Evolutionary conservation across 2,113 vertebrate species (phyloP).

Genomic region (Equus quagga): DNA sequence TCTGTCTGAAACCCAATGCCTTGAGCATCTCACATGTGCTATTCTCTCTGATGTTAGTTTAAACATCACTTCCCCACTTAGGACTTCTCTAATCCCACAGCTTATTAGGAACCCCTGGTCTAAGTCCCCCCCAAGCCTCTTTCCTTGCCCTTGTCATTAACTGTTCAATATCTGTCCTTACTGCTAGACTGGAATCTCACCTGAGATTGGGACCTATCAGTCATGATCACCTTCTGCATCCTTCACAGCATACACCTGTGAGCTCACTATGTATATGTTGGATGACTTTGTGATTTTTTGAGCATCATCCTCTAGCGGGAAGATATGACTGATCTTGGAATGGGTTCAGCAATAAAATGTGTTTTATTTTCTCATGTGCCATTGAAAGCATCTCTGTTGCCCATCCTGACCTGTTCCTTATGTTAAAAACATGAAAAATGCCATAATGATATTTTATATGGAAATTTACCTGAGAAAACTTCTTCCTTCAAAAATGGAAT

Average conservation of each 20-base stretch:
- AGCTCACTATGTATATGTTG: neutral
- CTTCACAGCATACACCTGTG: neutral
- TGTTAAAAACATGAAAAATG: neutral
- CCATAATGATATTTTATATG: neutral
- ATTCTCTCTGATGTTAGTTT: neutral
- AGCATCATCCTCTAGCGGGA: neutral
- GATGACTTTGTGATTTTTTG: neutral
- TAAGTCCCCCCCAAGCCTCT: neutral
- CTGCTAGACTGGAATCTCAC: neutral
- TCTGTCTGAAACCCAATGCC: neutral
- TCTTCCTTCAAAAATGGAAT: constrained; percentile 45
- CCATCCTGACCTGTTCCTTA: neutral
- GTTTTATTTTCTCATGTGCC: neutral
- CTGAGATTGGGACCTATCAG: neutral
- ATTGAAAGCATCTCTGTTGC: neutral
- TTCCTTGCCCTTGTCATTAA: neutral
- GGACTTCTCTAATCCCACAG: neutral
- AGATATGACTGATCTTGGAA: neutral
- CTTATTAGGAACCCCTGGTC: neutral
- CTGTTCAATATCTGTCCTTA: neutral
- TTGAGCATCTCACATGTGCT: neutral
- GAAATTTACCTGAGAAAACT: constrained; percentile 63
- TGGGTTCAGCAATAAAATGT: neutral
- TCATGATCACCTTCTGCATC: neutral
- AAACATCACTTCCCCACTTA: neutral